Conservation (phyloP, 2,888 invertebrate genomes). For the Automeris io region DNA sequence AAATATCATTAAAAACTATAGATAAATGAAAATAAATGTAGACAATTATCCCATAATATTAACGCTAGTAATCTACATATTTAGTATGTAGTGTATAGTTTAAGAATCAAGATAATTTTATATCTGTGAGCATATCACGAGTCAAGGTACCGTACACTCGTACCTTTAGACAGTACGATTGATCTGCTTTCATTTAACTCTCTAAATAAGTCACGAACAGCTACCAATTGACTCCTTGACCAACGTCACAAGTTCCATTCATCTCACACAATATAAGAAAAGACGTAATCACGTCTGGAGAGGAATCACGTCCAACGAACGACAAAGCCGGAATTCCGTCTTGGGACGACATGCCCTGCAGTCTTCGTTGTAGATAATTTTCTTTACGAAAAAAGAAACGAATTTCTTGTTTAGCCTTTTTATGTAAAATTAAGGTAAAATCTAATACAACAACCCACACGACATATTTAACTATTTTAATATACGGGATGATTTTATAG, state of each 20-base stretch:
- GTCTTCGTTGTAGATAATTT: slow-evolving; percentile 46
- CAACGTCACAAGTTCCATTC: slow-evolving; percentile 46
- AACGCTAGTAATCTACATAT: too few species aligned
- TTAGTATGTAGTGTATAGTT: too few species aligned
- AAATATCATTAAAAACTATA: too few species aligned
- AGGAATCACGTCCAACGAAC: slow-evolving; percentile 66
- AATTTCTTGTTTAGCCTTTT: slow-evolving; percentile 34
- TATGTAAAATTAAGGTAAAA: slow-evolving; percentile 36
- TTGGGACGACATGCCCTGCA: slow-evolving; percentile 40
- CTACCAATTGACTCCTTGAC: slow-evolving; percentile 54
- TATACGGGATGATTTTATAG: too few species aligned
- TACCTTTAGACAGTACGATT: slow-evolving; percentile 12
- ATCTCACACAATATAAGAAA: slow-evolving; percentile 65
- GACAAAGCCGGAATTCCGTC: slow-evolving; percentile 69
- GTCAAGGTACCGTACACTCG: slow-evolving; percentile 13
- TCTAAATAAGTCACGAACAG: slow-evolving; percentile 42
- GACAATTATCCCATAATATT: too few species aligned
- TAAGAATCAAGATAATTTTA: too few species aligned
- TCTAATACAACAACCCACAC: slow-evolving; percentile 21
- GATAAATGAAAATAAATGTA: too few species aligned
- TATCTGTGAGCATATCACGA: too few species aligned
- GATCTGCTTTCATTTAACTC: slow-evolving; percentile 24
- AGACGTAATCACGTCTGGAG: slow-evolving; percentile 64
- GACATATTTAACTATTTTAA: too few species aligned
- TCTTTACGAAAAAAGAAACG: slow-evolving; percentile 41